Evolutionary conservation across 1,140 invertebrate genomes (phyloP), one percentile per base, ranked within the genome.

Genomic region (Bombus cullumanus): DNA sequence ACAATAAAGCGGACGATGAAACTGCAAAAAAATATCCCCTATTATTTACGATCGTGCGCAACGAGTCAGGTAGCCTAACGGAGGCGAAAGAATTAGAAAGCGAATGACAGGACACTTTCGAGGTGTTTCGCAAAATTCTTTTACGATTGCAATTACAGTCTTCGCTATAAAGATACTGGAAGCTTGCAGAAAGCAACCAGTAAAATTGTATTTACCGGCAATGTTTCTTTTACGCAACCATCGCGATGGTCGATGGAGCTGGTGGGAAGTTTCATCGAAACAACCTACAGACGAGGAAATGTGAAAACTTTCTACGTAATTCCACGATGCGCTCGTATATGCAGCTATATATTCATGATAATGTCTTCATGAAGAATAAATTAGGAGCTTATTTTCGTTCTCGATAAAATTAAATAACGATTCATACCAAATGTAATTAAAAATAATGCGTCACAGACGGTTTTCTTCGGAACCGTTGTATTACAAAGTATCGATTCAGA

Each of bases 1-100:
- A 71, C 25, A 31, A 37, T 79, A 79, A 79, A 78, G 25, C n/a
- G 59, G 4, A 37, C 68, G 10, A 39, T 71, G 37, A 71, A 71
- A 85, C n/a, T 80, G 47, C 39, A 47, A 59, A 39, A 78, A 53
- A 68, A 43, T n/a, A 73, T 77, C 39, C 18, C 43, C 18, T 75
- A 77, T 47, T 72, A 79, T 64, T 71, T 62, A 62, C 39, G 53
- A 81, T 57, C 18, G 43, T 22, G 57, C 28, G 57, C 6, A 34
- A 31, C 47, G 53, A 22, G 53, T 13, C 31, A 53, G 47, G 47
- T 53, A 53, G 47, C 47, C 47, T 25, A 39, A 25, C 64, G 13
- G 25, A 72, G 68, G 28, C 68, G 71, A 68, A 12, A 66, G 62
- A 66, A 75, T 81, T 85, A 85, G 84, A 85, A 85, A 85, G 84